Evolutionary conservation across 1,140 invertebrate species (phyloP).

Genomic region (Plutomurus gul): DNA sequence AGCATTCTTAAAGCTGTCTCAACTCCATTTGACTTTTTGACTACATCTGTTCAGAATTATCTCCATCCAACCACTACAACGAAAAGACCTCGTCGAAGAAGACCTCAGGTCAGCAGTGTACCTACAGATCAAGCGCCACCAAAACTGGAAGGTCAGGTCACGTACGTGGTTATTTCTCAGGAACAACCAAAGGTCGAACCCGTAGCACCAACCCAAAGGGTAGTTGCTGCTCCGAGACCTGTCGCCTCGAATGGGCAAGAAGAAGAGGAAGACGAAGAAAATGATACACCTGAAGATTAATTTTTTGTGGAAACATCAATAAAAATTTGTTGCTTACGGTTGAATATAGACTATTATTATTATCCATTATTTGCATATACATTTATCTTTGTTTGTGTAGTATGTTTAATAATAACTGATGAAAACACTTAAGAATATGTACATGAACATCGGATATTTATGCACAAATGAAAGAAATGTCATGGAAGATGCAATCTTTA

Average conservation of each 20-base stretch:
- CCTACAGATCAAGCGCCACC: not conserved
- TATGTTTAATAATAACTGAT: too few relatives aligned
- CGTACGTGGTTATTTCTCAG: not conserved
- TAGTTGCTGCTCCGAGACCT: not conserved
- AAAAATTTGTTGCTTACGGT: too few relatives aligned
- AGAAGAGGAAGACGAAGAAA: not conserved
- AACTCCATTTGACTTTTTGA: not conserved
- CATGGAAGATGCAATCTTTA: too few relatives aligned
- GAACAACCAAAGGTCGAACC: not conserved
- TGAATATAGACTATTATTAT: too few relatives aligned
- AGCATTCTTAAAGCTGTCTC: not conserved
- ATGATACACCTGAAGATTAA: not conserved
- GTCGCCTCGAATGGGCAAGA: not conserved
- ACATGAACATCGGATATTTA: too few relatives aligned
- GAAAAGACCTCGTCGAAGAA: not conserved
- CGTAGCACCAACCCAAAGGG: not conserved
- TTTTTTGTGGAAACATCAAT: not conserved
- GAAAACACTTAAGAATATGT: too few relatives aligned
- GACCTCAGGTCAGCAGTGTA: too few relatives aligned
- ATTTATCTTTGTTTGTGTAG: too few relatives aligned
- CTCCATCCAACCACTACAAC: not conserved
- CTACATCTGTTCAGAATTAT: not conserved
- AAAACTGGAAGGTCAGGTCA: not conserved
- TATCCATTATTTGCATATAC: too few relatives aligned
- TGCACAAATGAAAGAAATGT: too few relatives aligned